phyloP scores from a whole-genome alignment of 2,888 invertebrate species.

The Chloroclystis v-ata region DNA sequence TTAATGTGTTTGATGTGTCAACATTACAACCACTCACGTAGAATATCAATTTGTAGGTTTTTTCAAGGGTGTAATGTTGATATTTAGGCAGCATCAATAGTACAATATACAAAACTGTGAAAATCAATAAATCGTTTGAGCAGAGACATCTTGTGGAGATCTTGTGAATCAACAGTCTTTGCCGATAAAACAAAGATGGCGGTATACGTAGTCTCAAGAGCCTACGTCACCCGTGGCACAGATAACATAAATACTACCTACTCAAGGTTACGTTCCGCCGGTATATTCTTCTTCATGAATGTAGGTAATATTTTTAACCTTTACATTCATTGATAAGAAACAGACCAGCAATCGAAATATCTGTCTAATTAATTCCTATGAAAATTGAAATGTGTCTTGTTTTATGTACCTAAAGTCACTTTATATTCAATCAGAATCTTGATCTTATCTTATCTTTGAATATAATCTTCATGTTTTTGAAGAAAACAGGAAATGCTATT shows the following conservation, averaged over 20 bases:
- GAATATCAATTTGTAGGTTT: no score
- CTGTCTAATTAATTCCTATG: neutral
- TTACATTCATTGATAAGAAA: neutral
- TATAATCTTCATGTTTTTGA: no score
- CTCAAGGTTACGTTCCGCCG: slow-evolving; percentile 6
- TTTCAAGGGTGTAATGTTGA: no score
- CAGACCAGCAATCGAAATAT: no score
- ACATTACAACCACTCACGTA: no score
- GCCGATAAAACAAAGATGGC: slow-evolving; percentile 45
- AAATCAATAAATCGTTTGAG: neutral
- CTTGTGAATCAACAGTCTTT: slow-evolving; percentile 31
- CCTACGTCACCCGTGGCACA: neutral
- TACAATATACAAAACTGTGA: no score
- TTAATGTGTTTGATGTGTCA: no score
- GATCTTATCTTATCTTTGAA: no score
- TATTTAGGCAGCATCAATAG: no score
- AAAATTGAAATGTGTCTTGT: neutral
- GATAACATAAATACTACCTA: neutral
- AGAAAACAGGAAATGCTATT: no score
- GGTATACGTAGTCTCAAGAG: slow-evolving; percentile 22
- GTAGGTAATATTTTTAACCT: neutral
- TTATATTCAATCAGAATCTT: no score
- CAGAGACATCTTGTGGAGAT: slow-evolving; percentile 43
- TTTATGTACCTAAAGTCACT: no score
- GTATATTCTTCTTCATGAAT: neutral